Percentiles rank a stretch among this genome's conserved stretches.
These are phyloP conservation scores for Araneus ventricosus DNA, from an alignment of 1,140 invertebrate genomes.

Conservation along the genomic window DNA sequence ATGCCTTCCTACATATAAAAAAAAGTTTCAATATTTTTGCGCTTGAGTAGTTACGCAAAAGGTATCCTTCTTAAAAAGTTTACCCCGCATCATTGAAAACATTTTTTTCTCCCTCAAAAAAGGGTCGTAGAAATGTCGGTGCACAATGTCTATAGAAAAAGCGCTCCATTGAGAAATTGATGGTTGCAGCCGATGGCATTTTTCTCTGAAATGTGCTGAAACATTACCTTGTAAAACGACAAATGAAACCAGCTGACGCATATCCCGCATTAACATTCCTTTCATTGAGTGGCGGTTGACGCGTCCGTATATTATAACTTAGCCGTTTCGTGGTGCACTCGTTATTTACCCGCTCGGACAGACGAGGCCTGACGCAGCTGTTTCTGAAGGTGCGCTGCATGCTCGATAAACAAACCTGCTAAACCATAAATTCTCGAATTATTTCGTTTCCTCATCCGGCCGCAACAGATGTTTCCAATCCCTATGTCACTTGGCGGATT, in stretches of 20 bases:
- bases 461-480: conserved; percentile 31
- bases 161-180: neutral
- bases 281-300: conserved; percentile 33
- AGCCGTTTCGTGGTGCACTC: neutral
- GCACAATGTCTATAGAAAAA: neutral
- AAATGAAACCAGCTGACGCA: neutral
- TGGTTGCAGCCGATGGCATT: neutral
- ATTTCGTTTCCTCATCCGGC: conserved; percentile 13
- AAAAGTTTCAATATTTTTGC: too few species aligned
- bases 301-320: neutral
- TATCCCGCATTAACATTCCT: neutral
- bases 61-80: too few species aligned
- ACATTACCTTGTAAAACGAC: neutral
- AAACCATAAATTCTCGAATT: conserved; percentile 44
- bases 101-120: too few species aligned
- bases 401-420: conserved; percentile 30
- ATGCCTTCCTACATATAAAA: too few species aligned
- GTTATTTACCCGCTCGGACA: neutral
- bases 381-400: conserved; percentile 11
- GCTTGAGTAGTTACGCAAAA: too few species aligned
- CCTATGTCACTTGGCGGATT: neutral
- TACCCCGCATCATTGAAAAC: too few species aligned
- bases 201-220: neutral
- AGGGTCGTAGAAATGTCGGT: neutral
- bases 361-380: conserved; percentile 45